phyloP scores from a whole-genome alignment of 2,797 vertebrate genomes.

The Todus mexicanus region DNA sequence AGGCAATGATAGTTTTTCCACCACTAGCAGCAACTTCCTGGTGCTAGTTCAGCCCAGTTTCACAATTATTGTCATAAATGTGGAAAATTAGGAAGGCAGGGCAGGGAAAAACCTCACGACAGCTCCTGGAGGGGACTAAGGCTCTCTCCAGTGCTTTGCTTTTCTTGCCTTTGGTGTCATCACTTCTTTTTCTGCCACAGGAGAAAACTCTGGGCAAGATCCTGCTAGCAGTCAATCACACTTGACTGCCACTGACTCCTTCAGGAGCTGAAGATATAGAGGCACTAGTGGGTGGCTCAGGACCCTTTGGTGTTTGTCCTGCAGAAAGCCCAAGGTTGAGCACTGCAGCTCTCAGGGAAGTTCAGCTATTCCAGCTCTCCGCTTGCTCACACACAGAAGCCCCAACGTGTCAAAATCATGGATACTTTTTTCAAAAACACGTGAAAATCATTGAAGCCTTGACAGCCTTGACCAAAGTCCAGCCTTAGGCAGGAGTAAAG shows the following conservation, averaged over 20 bases:
- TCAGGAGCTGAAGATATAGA: neutral
- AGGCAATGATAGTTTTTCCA: neutral
- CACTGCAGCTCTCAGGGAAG: neutral
- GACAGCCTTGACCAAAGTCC: constrained; percentile 69
- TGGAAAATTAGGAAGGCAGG: neutral
- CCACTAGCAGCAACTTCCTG: neutral
- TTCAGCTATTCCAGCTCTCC: neutral
- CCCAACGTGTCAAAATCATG: constrained; percentile 35
- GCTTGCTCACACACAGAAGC: neutral
- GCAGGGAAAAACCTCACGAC: neutral
- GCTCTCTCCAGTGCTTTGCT: neutral
- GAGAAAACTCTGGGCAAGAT: neutral
- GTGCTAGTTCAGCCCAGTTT: neutral
- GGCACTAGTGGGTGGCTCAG: neutral
- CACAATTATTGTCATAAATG: neutral
- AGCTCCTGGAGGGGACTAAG: neutral
- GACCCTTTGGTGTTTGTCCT: neutral
- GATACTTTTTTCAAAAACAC: neutral
- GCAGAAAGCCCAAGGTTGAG: neutral
- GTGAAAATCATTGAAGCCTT: constrained; percentile 50
- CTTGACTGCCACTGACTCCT: neutral
- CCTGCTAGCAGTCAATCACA: neutral
- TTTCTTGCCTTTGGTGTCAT: neutral
- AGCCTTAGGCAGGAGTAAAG: constrained; percentile 66
- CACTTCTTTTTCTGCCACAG: neutral